phyloP scores from a whole-genome alignment of 2,888 invertebrate species.

The Agonopterix alstromeriana region DNA sequence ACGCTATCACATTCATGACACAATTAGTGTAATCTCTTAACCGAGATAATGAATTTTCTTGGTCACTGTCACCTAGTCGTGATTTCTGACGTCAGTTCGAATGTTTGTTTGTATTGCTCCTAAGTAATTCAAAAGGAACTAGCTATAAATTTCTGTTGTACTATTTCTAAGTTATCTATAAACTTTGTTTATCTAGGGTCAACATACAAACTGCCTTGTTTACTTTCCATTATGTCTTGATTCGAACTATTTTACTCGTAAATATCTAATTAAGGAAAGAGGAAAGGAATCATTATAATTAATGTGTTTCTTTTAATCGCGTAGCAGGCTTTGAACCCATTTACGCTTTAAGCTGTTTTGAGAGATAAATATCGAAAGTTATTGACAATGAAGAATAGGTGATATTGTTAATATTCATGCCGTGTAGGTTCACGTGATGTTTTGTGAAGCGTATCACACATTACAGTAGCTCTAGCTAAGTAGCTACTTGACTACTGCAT shows the following conservation, averaged over 20 bases:
- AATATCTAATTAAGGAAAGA: neutral
- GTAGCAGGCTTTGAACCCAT: neutral
- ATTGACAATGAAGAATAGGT: slow-evolving; percentile 3
- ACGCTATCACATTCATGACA: slow-evolving; percentile 12
- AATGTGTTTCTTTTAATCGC: neutral
- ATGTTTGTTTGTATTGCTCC: slow-evolving; percentile 2
- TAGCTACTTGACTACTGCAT: neutral
- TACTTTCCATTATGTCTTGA: slow-evolving; percentile 1
- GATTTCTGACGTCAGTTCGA: slow-evolving; percentile 5
- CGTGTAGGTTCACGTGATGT: slow-evolving; percentile 38
- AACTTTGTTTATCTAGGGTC: slow-evolving; percentile 50
- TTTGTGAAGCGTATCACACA: slow-evolving; percentile 41
- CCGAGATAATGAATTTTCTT: slow-evolving; percentile 21
- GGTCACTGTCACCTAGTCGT: slow-evolving; percentile 16
- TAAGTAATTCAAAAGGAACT: neutral
- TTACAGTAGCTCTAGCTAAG: slow-evolving; percentile 5
- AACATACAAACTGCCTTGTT: slow-evolving; percentile 36
- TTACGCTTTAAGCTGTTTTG: neutral
- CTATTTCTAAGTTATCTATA: slow-evolving; percentile 27
- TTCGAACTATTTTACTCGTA: no score
- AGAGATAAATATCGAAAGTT: slow-evolving; percentile 1
- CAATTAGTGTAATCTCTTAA: slow-evolving; percentile 12
- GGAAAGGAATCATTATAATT: slow-evolving; percentile 1
- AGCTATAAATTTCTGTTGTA: neutral
- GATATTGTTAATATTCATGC: slow-evolving; percentile 35